Conservation (phyloP, 2,888 invertebrate genomes). For the Clistopyga incitator region DNA sequence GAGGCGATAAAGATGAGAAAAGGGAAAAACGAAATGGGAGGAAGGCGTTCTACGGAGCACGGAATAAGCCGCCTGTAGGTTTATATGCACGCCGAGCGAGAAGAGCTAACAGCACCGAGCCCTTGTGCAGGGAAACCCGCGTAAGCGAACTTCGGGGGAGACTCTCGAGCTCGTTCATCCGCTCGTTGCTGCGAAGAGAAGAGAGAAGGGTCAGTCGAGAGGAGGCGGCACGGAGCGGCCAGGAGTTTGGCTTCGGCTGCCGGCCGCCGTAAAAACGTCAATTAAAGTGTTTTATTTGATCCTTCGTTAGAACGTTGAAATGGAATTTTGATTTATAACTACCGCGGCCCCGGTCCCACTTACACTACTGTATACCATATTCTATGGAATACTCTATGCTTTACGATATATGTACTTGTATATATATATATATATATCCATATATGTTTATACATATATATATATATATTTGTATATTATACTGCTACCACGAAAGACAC, state of each 20-base stretch:
- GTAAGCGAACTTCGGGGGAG: constrained; percentile 54
- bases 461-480: constrained; percentile 7
- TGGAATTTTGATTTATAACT: constrained; percentile 84
- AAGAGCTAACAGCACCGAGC: constrained; percentile 5
- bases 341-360: constrained; percentile 69
- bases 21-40: constrained; percentile 39
- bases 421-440: background rate
- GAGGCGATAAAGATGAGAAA: constrained; percentile 53
- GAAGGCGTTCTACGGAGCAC: constrained; percentile 19
- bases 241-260: constrained; percentile 80
- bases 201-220: constrained; percentile 76
- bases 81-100: constrained; percentile 26
- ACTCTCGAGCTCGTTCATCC: constrained; percentile 47
- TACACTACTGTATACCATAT: constrained; percentile 50
- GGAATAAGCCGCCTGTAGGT: constrained; percentile 36
- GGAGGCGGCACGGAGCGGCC: constrained; percentile 74
- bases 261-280: constrained; percentile 84
- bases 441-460: background rate
- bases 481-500: constrained; percentile 5
- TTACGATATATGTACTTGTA: background rate
- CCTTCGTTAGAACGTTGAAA: constrained; percentile 85
- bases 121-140: constrained; percentile 48
- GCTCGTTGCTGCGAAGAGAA: constrained; percentile 62
- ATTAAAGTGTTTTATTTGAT: constrained; percentile 85
- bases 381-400: constrained; percentile 13